Evolutionary conservation across 2,888 invertebrate species (phyloP).

Genomic region (Drosophila antonietae): DNA sequence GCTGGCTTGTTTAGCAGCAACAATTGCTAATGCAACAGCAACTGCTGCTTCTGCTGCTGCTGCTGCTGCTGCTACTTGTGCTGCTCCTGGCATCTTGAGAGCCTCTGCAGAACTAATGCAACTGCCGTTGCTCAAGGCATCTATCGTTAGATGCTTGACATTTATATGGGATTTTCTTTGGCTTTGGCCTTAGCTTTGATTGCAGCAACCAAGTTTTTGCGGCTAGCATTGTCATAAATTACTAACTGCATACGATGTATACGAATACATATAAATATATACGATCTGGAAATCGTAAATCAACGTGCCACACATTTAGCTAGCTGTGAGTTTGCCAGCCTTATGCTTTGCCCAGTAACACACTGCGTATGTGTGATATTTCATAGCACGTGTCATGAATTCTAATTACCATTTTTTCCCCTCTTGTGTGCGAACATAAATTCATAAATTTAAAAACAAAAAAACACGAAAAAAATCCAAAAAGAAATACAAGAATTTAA

Average conservation of each 20-base stretch:
- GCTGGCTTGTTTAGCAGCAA: constrained; percentile 52
- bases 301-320: constrained; percentile 54
- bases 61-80: constrained; percentile 9
- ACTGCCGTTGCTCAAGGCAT: constrained; percentile 57
- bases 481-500: constrained; percentile 43
- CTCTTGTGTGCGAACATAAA: constrained; percentile 50
- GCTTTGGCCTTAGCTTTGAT: constrained; percentile 75
- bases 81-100: constrained; percentile 32
- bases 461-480: constrained; percentile 12
- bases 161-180: constrained; percentile 73
- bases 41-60: constrained; percentile 35
- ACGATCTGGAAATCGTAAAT: constrained; percentile 74
- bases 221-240: constrained; percentile 75
- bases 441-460: constrained; percentile 65
- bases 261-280: constrained; percentile 25
- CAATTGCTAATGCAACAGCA: constrained; percentile 39
- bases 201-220: constrained; percentile 73
- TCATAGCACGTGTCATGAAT: constrained; percentile 79
- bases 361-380: constrained; percentile 78
- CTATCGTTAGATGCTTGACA: constrained; percentile 73
- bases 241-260: constrained; percentile 43
- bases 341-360: constrained; percentile 19
- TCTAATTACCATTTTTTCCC: constrained; percentile 74
- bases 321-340: constrained; percentile 41
- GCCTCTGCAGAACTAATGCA: constrained; percentile 37